Base-by-base conservation (phyloP, 2,113 vertebrate species). In the Myocastor coypus region DNA sequence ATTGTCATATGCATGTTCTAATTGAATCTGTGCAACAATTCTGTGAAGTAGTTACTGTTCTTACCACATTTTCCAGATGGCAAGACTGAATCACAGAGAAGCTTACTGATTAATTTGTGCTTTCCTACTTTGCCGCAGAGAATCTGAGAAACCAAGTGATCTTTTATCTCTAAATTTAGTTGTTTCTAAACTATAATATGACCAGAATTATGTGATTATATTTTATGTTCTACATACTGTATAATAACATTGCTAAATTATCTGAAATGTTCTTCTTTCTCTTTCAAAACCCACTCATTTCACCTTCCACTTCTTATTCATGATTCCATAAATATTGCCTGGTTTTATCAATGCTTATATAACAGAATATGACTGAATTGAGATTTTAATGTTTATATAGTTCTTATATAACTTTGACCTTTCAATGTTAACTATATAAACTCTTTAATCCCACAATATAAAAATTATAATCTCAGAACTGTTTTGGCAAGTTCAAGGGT, bases 21-120 rank as follows among this genome's bases (percentile, higher is more conserved):
- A 83, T 37, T 71, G 75, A 90, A 89, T 92, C 81, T 42, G 55
- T 71, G 50, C 42, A 90, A 46, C 66, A n/a, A 63, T 63, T 93
- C 64, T 81, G 42, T 85, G 12, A 82, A 81, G 75, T 42, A 55
- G 19, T 86, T 32, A 57, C n/a, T 81, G 10, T 89, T 80, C 86
- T 83, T 92, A 78, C 77, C n/a, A 24, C 82, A 64, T 69, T 95
- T 84, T 92, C 73, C 42, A 89, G n/a, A 63, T 69, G 73, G 92
- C n/a, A 34, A 89, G 73, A 87, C 34, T 93, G 61, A 32, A 87
- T 71, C 68, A 71, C 61, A 50, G 22, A 69, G 26, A 87, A 59
- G 32, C 63, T 83, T 71, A 69, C 37, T 90, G 57, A 94, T 30
- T 92, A 92, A 32, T 80, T 28, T 40, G 16, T 59, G 20, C 32